Conservation (phyloP, 2,888 invertebrate species). For the Drosophila colorata region DNA sequence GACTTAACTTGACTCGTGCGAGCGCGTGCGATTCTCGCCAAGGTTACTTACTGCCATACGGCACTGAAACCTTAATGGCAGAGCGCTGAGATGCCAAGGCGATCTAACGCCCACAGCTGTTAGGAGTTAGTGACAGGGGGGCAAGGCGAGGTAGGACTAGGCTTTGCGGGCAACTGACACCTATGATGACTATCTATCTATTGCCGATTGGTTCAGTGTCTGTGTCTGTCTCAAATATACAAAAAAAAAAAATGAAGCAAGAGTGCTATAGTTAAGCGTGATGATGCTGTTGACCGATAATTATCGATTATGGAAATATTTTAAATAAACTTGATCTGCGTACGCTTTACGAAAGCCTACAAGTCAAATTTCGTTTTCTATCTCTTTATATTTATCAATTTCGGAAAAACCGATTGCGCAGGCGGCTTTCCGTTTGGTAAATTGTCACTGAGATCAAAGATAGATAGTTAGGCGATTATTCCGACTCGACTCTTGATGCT, state of each 20-base stretch:
- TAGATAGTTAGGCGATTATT: too few species aligned
- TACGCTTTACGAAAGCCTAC: too few species aligned
- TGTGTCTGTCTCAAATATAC: conserved; percentile 34
- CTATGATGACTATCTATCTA: conserved; percentile 50
- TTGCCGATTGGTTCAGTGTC: conserved; percentile 30
- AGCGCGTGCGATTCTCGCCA: conserved; percentile 59
- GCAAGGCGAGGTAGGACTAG: neutral
- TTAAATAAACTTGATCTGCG: too few species aligned
- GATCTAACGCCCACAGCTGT: conserved; percentile 38
- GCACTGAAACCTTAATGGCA: conserved; percentile 45
- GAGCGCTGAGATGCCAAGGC: conserved; percentile 42
- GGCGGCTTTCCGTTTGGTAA: too few species aligned
- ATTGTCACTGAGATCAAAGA: too few species aligned
- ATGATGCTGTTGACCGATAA: too few species aligned
- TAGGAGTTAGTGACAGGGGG: neutral
- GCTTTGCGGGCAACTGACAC: conserved; percentile 14
- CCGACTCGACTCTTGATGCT: too few species aligned
- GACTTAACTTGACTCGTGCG: conserved; percentile 20
- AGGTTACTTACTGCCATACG: conserved; percentile 66
- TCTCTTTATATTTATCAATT: too few species aligned
- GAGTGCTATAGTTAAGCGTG: too few species aligned
- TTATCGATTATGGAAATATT: too few species aligned
- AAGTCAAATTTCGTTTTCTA: too few species aligned
- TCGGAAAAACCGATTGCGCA: too few species aligned
- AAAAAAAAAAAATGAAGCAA: conserved; percentile 7